Evolutionary conservation across 2,797 vertebrate species (phyloP).

Genomic region (Gobio occitaniae): DNA sequence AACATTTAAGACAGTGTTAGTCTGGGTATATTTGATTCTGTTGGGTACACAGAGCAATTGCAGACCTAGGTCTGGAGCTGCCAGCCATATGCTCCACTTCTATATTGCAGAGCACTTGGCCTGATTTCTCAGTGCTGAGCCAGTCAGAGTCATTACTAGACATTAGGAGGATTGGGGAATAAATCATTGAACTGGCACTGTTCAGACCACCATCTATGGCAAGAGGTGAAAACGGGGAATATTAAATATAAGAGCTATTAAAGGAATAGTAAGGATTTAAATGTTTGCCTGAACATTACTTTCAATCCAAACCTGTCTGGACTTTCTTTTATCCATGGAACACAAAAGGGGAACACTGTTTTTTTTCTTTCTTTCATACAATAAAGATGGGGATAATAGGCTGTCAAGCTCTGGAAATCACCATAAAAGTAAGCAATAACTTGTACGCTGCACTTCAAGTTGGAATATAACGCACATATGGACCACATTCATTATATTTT

Average conservation of each 20-base stretch:
- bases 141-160: slow-evolving; percentile 49
- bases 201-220: slow-evolving; percentile 14
- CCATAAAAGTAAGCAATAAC: neutral
- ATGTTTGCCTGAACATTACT: neutral
- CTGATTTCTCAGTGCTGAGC: slow-evolving; percentile 33
- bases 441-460: neutral
- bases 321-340: neutral
- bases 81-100: slow-evolving; percentile 33
- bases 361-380: neutral
- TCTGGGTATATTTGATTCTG: slow-evolving; percentile 35
- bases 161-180: slow-evolving; percentile 51
- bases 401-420: neutral
- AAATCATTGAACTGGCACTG: slow-evolving; percentile 47
- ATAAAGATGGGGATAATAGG: neutral
- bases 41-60: slow-evolving; percentile 24
- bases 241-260: too few species aligned
- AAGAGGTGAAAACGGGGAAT: slow-evolving; percentile 6
- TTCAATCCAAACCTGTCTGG: neutral
- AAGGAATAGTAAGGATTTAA: neutral
- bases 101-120: slow-evolving; percentile 36
- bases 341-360: neutral
- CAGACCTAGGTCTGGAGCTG: slow-evolving; percentile 23
- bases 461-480: neutral
- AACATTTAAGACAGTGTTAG: slow-evolving; percentile 28
- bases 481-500: neutral